Conservation (phyloP, 2,113 vertebrate species). For the Neomonachus schauinslandi region DNA sequence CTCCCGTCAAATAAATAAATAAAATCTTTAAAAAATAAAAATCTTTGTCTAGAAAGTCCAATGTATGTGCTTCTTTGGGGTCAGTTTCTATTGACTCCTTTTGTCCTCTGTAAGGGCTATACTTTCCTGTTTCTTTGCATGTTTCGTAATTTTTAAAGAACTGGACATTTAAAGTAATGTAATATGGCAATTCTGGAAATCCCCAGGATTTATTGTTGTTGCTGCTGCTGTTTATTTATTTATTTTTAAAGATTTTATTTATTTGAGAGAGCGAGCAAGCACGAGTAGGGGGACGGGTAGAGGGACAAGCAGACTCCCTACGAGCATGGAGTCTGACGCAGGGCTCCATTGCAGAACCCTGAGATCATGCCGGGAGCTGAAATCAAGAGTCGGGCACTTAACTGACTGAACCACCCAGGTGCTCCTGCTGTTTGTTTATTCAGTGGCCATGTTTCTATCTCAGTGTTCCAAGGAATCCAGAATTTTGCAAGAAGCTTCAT, state of each 20-base stretch:
- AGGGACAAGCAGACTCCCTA: background rate
- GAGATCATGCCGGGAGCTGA: background rate
- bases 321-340: background rate
- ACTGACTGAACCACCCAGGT: background rate
- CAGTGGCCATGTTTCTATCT: background rate
- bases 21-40: background rate
- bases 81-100: conserved; percentile 8
- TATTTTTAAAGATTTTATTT: background rate
- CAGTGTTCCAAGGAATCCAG: background rate
- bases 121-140: background rate
- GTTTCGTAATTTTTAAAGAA: background rate
- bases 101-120: background rate
- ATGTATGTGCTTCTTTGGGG: background rate
- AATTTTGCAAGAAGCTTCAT: background rate
- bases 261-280: background rate
- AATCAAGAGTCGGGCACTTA: background rate
- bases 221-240: background rate
- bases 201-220: background rate
- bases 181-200: background rate
- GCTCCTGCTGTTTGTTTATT: background rate
- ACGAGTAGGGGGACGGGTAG: background rate
- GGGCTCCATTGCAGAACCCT: background rate
- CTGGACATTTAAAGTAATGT: background rate
- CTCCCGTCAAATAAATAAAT: too few relatives aligned
- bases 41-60: background rate